A percentile compares a stretch with the other conserved stretches of the same genome.
Evolutionary conservation across 2,113 vertebrate species (phyloP).

Genomic region (Bombycilla garrulus): DNA sequence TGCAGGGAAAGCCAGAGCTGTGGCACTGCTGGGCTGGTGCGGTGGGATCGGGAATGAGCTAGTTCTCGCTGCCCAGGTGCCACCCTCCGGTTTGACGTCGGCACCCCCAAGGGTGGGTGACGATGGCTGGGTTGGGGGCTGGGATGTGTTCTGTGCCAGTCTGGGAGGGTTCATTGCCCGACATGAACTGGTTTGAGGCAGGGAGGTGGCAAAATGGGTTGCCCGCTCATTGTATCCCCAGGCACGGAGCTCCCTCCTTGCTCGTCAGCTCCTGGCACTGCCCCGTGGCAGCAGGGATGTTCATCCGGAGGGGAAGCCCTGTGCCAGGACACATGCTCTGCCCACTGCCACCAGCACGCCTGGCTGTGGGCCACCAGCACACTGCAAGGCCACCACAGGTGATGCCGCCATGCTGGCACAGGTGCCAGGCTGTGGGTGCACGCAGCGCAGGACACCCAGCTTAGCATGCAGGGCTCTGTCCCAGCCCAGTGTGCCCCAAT

Average conservation of each 20-base stretch:
- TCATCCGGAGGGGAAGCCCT: constrained; percentile 12
- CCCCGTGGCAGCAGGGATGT: background rate
- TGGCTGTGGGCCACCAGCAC: background rate
- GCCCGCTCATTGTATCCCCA: background rate
- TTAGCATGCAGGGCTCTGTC: background rate
- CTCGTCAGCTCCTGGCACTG: constrained; percentile 29
- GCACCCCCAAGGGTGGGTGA: background rate
- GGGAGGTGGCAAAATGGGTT: constrained; percentile 4
- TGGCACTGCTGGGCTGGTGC: background rate
- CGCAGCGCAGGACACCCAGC: background rate
- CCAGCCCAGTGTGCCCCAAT: background rate
- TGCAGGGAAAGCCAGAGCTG: background rate
- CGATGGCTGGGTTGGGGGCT: background rate
- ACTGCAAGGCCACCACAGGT: background rate
- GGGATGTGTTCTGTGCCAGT: background rate
- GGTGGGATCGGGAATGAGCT: accelerated
- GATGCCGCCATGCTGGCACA: background rate
- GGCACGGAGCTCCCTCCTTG: background rate
- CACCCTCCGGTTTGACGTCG: constrained; percentile 24
- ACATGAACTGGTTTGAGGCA: background rate
- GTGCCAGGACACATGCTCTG: constrained; percentile 4
- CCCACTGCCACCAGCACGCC: background rate
- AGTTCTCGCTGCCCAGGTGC: background rate
- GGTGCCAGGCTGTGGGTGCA: background rate
- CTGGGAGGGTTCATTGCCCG: background rate